Conservation (phyloP, 2,888 invertebrate species). For the Drosophila limbata region DNA sequence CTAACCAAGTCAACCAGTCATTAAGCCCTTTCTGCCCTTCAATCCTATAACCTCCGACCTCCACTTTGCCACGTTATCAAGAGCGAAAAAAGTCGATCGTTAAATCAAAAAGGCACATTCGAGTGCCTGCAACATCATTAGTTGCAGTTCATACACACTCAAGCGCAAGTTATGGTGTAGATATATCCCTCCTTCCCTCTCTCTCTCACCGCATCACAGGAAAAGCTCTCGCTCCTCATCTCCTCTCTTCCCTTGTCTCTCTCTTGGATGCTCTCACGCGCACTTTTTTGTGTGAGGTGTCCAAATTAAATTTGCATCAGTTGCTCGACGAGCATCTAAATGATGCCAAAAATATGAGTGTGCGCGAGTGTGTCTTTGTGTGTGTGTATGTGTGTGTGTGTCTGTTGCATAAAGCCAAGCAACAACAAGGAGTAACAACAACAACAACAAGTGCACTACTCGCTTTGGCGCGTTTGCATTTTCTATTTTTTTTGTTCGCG, state of each 20-base stretch:
- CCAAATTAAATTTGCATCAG: conserved; percentile 82
- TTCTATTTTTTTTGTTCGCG: conserved; percentile 44
- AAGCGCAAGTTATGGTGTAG: conserved; percentile 77
- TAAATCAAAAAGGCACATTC: conserved; percentile 80
- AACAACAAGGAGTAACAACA: conserved; percentile 45
- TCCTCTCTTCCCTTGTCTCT: neutral
- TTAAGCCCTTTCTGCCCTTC: conserved; percentile 57
- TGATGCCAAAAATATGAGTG: conserved; percentile 72
- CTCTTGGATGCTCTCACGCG: conserved; percentile 25
- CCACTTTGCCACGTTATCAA: conserved; percentile 37
- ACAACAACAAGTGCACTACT: conserved; percentile 58
- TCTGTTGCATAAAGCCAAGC: conserved; percentile 55
- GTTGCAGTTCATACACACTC: conserved; percentile 82
- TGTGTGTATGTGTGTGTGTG: conserved; percentile 29
- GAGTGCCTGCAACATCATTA: conserved; percentile 82
- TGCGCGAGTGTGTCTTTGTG: conserved; percentile 27
- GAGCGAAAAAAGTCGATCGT: conserved; percentile 71
- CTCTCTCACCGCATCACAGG: neutral
- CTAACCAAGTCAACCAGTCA: conserved; percentile 71
- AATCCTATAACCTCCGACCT: neutral
- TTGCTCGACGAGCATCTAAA: conserved; percentile 81
- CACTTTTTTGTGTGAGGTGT: conserved; percentile 77
- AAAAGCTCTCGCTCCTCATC: neutral
- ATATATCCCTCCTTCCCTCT: conserved; percentile 32
- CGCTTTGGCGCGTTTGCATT: conserved; percentile 70